Conservation (phyloP, 2,888 invertebrate species). For the Drosophila anceps region DNA sequence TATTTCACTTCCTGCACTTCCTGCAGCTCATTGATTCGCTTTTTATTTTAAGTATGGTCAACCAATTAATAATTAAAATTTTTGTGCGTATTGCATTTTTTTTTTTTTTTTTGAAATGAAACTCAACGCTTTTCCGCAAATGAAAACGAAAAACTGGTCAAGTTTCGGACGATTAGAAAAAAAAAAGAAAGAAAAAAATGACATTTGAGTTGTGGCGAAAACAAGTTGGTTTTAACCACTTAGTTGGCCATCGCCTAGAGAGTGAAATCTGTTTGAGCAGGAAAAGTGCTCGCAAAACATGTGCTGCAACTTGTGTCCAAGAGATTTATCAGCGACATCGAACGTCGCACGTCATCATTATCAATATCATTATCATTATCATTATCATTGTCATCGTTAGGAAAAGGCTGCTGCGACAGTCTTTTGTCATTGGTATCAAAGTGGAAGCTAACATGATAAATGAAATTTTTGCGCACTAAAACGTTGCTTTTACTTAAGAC, state of each 20-base stretch:
- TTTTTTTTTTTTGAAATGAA: conserved; percentile 5
- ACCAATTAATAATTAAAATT: conserved; percentile 49
- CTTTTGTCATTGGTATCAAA: conserved; percentile 64
- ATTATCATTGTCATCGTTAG: conserved; percentile 41
- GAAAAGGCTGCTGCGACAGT: conserved; percentile 47
- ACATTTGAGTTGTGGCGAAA: conserved; percentile 57
- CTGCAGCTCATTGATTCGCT: conserved; percentile 23
- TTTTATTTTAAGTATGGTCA: conserved; percentile 21
- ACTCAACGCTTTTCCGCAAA: conserved; percentile 62
- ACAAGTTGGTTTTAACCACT: conserved; percentile 52
- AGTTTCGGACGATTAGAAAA: conserved; percentile 38
- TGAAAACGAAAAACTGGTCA: conserved; percentile 69
- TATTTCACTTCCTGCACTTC: conserved; percentile 39
- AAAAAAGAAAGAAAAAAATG: conserved; percentile 47
- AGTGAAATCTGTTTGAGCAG: conserved; percentile 66
- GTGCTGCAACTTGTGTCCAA: conserved; percentile 59
- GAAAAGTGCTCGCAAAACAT: conserved; percentile 70
- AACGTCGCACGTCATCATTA: conserved; percentile 33
- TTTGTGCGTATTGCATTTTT: conserved; percentile 12
- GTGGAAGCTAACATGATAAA: conserved; percentile 56
- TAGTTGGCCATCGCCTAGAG: conserved; percentile 51
- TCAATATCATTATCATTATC: conserved; percentile 25
- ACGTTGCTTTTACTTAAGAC: conserved; percentile 54
- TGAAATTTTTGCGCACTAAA: conserved; percentile 67
- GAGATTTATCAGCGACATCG: conserved; percentile 47